These are phyloP conservation scores for Anguilla obscura DNA, from an alignment of 2,797 vertebrate species.

Conservation along the genomic window DNA sequence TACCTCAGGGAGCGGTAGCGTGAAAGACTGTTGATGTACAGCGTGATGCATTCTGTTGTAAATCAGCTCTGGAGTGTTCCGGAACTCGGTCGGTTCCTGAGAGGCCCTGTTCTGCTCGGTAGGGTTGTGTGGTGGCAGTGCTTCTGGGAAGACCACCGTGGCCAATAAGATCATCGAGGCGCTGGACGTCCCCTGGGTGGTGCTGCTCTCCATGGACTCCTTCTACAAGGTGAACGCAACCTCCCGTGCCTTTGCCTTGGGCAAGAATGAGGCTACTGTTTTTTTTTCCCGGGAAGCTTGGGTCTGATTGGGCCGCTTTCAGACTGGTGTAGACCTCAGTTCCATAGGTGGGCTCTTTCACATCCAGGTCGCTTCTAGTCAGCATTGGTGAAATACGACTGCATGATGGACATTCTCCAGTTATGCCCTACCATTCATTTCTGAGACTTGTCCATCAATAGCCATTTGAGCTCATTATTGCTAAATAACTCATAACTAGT, in stretches of 20 bases:
- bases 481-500: not conserved
- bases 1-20: not conserved
- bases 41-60: not conserved
- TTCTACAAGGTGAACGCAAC: conserved; percentile 82
- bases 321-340: not conserved
- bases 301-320: conserved; percentile 11
- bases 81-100: not conserved
- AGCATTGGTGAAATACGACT: not conserved
- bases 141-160: conserved; percentile 88
- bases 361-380: not conserved
- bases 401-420: conserved; percentile 6
- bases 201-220: conserved; percentile 90
- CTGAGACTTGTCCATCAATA: conserved; percentile 25
- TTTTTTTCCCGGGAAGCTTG: not conserved
- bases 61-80: not conserved
- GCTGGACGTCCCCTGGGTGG: conserved; percentile 89
- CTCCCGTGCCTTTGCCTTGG: not conserved
- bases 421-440: not conserved
- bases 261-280: not conserved
- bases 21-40: not conserved
- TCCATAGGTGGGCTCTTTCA: not conserved
- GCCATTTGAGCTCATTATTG: conserved; percentile 37
- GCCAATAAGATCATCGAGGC: conserved; percentile 90
- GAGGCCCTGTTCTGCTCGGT: not conserved
- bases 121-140: conserved; percentile 88